Evolutionary conservation across 2,888 invertebrate genomes (phyloP), one percentile per base, ranked within the genome.

Genomic region (Steinernema carpocapsae): DNA sequence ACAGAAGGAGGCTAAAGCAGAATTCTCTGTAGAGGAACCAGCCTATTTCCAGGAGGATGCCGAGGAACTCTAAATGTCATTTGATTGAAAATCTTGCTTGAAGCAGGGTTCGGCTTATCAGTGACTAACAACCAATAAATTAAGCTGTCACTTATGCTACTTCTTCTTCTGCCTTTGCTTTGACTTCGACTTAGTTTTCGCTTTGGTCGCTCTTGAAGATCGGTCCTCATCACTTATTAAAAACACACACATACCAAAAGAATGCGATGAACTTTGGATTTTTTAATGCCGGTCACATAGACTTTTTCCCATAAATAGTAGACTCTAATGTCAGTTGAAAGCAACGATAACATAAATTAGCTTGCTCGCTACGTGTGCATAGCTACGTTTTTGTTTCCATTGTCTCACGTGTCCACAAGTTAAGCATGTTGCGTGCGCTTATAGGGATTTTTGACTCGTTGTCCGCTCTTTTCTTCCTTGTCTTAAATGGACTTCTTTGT

Each of bases 21-120:
- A 56, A 14, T 3, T 4, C 24, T 7, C 6, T 56, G 26, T 56
- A 56, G 56, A 56, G 24, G 56, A 56, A 56, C 56, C 56, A 56
- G 12, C 56, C 56, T 7, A 22, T 2, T 56, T 19, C 12, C 1
- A 56, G 22, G 12, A 56, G 17, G 2, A 26, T 22, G 14, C 56
- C 56, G 22, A 56, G 14, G 26, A 56, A 12, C 56, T 56, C 4
- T 3, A 48, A 48, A 19, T 2, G 48, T 2, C n/a, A 48, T 48
- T 43, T 43, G 10, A 14, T 10, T 43, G 43, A 43, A 43, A 14
- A 14, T 7, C 43, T 43, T 43, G 43, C 43, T 43, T 43, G 43
- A 43, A 14, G 43, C 43, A 43, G 43, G 43, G n/a, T n/a, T n/a
- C n/a, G n/a, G n/a, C n/a, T n/a, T n/a, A n/a, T n/a, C n/a, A n/a